A percentile compares a stretch with the other conserved stretches of the same genome.
Evolutionary conservation across 35 echinoderm and acorn worm species (phyloP).

Genomic region (Hemicentrotus pulcherrimus): DNA sequence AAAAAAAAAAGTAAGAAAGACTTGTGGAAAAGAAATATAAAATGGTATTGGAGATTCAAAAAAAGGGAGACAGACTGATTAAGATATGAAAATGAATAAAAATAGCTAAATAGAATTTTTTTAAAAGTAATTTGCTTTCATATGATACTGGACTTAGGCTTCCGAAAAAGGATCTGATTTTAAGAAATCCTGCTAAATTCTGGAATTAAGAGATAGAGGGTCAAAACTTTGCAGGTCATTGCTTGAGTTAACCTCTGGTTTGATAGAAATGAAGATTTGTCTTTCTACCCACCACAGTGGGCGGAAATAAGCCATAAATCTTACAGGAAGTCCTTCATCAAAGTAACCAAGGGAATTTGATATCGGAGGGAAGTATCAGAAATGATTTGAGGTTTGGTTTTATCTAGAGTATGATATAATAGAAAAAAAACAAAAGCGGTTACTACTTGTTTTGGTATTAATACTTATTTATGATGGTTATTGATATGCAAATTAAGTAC

Average conservation of each 20-base stretch:
- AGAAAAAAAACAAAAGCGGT: too few relatives aligned
- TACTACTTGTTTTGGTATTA: too few relatives aligned
- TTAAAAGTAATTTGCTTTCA: not conserved
- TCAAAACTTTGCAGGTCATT: constrained; percentile 1
- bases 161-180: not conserved
- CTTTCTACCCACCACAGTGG: not conserved
- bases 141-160: not conserved
- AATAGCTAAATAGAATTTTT: not conserved
- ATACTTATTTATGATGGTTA: too few relatives aligned
- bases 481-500: too few relatives aligned
- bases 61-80: too few relatives aligned
- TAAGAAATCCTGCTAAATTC: not conserved
- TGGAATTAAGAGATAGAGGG: not conserved
- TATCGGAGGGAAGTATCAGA: not conserved
- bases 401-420: not conserved
- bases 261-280: not conserved
- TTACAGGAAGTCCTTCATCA: constrained; percentile 2
- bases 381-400: not conserved
- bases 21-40: not conserved
- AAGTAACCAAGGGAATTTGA: not conserved
- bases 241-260: not conserved
- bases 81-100: too few relatives aligned
- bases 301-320: not conserved
- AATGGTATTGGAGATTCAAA: not conserved
- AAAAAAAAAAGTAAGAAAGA: not conserved